A percentile compares a stretch with the other conserved stretches of the same genome.
Evolutionary conservation across 2,888 invertebrate genomes (phyloP).

Genomic region (Drosophila imparisetae): DNA sequence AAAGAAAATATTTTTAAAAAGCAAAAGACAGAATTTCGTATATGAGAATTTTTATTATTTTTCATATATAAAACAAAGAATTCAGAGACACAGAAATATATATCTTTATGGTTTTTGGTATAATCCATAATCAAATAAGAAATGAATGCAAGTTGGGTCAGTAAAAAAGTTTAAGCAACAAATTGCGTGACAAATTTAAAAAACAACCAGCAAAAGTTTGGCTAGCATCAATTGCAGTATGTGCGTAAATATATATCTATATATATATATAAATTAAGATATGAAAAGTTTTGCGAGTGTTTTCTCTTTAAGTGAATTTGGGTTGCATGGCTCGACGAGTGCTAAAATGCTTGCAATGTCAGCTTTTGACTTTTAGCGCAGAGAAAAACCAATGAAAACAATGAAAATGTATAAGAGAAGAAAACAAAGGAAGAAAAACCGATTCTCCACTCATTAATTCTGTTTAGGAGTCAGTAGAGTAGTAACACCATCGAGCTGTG

Average conservation of each 20-base stretch:
- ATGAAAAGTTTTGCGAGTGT: slow-evolving; percentile 54
- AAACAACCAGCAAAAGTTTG: slow-evolving; percentile 21
- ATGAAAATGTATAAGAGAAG: slow-evolving; percentile 35
- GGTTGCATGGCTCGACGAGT: slow-evolving; percentile 48
- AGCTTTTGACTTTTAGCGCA: slow-evolving; percentile 54
- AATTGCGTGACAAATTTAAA: background rate
- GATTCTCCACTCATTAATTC: slow-evolving; percentile 62
- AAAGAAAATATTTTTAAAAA: background rate
- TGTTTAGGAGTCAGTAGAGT: slow-evolving; percentile 44
- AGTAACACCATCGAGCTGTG: slow-evolving; percentile 21
- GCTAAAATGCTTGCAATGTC: slow-evolving; percentile 53
- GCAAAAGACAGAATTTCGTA: background rate
- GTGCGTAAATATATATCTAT: slow-evolving; percentile 2
- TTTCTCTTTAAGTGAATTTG: slow-evolving; percentile 49
- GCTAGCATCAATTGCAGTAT: slow-evolving; percentile 24
- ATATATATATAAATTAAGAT: slow-evolving; percentile 8
- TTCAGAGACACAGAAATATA: background rate
- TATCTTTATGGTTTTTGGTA: background rate
- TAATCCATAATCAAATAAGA: background rate
- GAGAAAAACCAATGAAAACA: slow-evolving; percentile 27
- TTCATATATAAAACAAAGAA: background rate
- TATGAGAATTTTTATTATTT: background rate
- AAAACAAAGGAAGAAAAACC: slow-evolving; percentile 37
- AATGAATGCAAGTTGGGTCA: background rate
- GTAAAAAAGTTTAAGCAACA: background rate